A percentile compares a stretch with the other conserved stretches of the same genome.
Conservation (phyloP, 1,140 invertebrate genomes). For the Lucilia cuprina region DNA sequence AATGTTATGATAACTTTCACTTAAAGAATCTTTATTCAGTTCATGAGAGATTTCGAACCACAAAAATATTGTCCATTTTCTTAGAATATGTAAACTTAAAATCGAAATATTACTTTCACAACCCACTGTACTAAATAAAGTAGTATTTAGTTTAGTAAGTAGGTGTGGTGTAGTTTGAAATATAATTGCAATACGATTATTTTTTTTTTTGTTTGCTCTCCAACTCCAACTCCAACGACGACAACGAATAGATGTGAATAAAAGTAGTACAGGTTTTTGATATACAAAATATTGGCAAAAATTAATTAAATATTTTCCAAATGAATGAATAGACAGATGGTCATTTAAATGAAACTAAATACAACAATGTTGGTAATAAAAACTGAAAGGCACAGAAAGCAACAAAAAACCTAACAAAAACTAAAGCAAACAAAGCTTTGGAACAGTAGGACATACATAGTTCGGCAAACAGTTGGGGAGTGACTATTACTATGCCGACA, state of each 20-base stretch:
- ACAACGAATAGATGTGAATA: not conserved
- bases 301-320: conserved; percentile 62
- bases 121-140: not conserved
- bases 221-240: not conserved
- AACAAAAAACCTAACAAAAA: conserved; percentile 5
- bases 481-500: not conserved
- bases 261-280: conserved; percentile 12
- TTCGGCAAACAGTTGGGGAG: not conserved
- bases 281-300: conserved; percentile 54
- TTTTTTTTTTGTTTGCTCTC: not conserved
- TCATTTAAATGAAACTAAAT: conserved; percentile 25
- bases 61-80: too few relatives aligned
- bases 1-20: too few relatives aligned
- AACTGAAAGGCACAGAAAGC: not conserved
- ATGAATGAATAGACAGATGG: conserved; percentile 47
- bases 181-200: conserved; percentile 4
- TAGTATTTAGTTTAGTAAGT: conserved; percentile 19
- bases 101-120: too few relatives aligned
- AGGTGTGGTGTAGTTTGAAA: not conserved
- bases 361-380: not conserved
- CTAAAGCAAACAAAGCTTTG: not conserved
- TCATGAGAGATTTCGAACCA: too few relatives aligned
- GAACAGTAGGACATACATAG: not conserved
- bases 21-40: too few relatives aligned
- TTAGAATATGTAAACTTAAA: too few relatives aligned